Conservation (phyloP, 2,797 vertebrate species). For the Melanitta fusca region DNA sequence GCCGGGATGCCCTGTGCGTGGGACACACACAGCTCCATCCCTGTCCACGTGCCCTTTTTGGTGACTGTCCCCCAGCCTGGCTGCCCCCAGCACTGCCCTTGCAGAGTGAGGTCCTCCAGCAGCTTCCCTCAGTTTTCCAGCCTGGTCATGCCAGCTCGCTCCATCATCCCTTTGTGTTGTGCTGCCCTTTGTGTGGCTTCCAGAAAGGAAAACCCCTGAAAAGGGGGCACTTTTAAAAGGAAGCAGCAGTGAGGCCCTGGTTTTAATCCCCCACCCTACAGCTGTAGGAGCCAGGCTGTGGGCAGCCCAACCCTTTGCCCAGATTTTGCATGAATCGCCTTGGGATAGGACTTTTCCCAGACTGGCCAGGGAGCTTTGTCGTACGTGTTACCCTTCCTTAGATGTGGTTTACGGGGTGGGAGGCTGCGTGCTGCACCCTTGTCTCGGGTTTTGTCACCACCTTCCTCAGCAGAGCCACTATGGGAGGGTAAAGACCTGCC, state of each 20-base stretch:
- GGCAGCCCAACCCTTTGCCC: neutral
- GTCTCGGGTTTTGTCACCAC: neutral
- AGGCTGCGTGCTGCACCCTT: neutral
- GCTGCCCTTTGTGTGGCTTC: slow-evolving; percentile 51
- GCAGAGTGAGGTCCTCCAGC: slow-evolving; percentile 43
- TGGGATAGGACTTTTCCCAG: neutral
- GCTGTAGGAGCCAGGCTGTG: neutral
- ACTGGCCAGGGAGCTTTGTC: neutral
- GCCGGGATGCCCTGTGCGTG: rapidly evolving
- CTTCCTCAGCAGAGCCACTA: neutral
- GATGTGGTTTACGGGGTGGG: neutral
- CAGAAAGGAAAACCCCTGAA: slow-evolving; percentile 49
- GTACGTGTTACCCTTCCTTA: neutral
- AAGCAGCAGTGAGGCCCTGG: neutral
- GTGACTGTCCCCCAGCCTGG: neutral
- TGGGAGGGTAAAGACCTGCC: neutral
- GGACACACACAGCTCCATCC: neutral
- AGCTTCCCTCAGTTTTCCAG: slow-evolving; percentile 45
- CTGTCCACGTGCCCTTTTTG: neutral
- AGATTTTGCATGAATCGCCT: neutral
- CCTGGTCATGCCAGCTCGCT: neutral
- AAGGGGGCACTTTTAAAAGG: slow-evolving; percentile 49
- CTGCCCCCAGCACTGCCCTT: neutral
- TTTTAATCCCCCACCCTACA: neutral
- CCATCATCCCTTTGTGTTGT: slow-evolving; percentile 41